These are phyloP conservation scores for Euplagia quadripunctaria DNA, from an alignment of 2,888 invertebrate genomes.

Conservation along the genomic window DNA sequence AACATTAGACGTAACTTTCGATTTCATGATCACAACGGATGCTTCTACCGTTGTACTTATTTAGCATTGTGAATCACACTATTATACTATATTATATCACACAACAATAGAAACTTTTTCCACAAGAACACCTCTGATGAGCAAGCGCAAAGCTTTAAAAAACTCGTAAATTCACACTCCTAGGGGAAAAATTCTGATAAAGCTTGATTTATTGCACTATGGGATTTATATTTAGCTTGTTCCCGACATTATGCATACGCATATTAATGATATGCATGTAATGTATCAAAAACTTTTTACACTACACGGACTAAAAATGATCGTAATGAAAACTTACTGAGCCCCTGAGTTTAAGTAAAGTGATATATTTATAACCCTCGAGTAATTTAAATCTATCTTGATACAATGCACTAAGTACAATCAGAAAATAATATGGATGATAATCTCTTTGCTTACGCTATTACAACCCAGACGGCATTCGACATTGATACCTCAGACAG, in stretches of 20 bases:
- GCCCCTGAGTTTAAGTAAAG: too few relatives aligned
- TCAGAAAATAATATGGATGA: too few relatives aligned
- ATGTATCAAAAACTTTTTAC: too few relatives aligned
- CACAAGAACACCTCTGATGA: conserved; percentile 31
- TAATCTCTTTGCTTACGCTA: conserved; percentile 43
- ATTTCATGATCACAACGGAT: not conserved
- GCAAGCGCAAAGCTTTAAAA: conserved; percentile 59
- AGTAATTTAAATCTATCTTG: too few relatives aligned
- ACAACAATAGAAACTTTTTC: conserved; percentile 14
- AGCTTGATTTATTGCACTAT: conserved; percentile 73
- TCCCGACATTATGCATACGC: conserved; percentile 54
- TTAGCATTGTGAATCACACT: conserved; percentile 12
- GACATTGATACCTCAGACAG: conserved; percentile 57
- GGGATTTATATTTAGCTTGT: conserved; percentile 70
- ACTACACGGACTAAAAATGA: too few relatives aligned
- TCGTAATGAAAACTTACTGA: too few relatives aligned
- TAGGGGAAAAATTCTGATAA: conserved; percentile 72
- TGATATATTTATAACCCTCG: too few relatives aligned
- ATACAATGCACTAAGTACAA: too few relatives aligned
- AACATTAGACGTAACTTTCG: not conserved
- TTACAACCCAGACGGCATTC: conserved; percentile 59
- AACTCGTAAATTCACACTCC: conserved; percentile 72
- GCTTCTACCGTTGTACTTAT: not conserved
- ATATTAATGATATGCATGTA: too few relatives aligned
- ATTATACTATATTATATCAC: conserved; percentile 1